Conservation (phyloP, 2,888 invertebrate genomes). For the Oligia latruncula region DNA sequence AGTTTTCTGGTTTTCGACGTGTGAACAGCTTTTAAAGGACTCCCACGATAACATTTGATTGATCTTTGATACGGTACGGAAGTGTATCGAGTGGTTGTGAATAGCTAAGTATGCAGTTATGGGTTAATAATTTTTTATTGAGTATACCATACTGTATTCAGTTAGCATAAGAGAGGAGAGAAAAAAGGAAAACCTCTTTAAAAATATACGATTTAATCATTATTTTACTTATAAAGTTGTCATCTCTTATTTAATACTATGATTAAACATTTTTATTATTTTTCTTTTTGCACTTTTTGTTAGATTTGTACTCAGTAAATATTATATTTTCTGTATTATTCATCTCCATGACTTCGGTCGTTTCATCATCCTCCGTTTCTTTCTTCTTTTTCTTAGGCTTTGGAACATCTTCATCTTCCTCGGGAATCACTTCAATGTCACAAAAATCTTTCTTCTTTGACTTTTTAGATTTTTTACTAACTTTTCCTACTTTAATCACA, state of each 20-base stretch:
- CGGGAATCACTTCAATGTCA: slow-evolving; percentile 47
- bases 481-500: slow-evolving; percentile 39
- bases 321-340: not conserved
- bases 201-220: slow-evolving; percentile 18
- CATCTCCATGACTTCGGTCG: slow-evolving; percentile 2
- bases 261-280: slow-evolving; percentile 45
- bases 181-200: not conserved
- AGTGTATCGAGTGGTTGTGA: too few relatives aligned
- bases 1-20: too few relatives aligned
- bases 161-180: too few relatives aligned
- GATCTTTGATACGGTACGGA: too few relatives aligned
- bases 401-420: slow-evolving; percentile 50
- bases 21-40: too few relatives aligned
- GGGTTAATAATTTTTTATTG: too few relatives aligned
- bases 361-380: not conserved
- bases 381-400: slow-evolving; percentile 51
- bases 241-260: not conserved
- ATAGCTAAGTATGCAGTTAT: too few relatives aligned
- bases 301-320: slow-evolving; percentile 8
- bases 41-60: too few relatives aligned
- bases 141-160: too few relatives aligned
- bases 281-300: slow-evolving; percentile 56
- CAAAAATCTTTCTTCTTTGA: slow-evolving; percentile 40
- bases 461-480: slow-evolving; percentile 65
- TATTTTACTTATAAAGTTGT: not conserved